Percentiles rank a stretch among this genome's conserved stretches.
Conservation (phyloP, 2,888 invertebrate genomes). For the Dynastes hyllus region DNA sequence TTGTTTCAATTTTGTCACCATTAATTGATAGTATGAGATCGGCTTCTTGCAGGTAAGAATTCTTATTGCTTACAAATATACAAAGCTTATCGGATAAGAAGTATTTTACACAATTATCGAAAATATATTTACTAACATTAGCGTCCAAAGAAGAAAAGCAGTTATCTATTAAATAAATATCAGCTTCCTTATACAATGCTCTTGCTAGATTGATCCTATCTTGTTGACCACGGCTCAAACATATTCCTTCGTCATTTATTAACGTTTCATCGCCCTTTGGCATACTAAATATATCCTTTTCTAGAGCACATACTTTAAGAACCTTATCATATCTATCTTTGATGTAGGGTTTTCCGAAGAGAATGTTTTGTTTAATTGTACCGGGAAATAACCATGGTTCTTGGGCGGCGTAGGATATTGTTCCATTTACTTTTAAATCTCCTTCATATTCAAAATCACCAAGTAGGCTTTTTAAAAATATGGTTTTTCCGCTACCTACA, state of each 20-base stretch:
- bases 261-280: slow-evolving; percentile 83
- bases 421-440: slow-evolving; percentile 70
- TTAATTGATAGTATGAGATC: slow-evolving; percentile 57
- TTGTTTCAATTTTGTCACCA: slow-evolving; percentile 48
- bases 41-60: slow-evolving; percentile 61
- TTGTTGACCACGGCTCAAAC: slow-evolving; percentile 88
- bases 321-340: slow-evolving; percentile 75
- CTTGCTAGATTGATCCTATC: slow-evolving; percentile 86
- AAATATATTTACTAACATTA: slow-evolving; percentile 81
- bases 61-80: slow-evolving; percentile 63
- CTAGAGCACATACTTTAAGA: slow-evolving; percentile 77
- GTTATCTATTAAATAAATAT: slow-evolving; percentile 86
- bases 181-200: slow-evolving; percentile 83
- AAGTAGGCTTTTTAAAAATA: slow-evolving; percentile 69
- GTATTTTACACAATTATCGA: slow-evolving; percentile 74
- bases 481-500: slow-evolving; percentile 79
- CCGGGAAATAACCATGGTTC: slow-evolving; percentile 77
- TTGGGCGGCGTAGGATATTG: slow-evolving; percentile 75
- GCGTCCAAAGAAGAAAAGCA: slow-evolving; percentile 87
- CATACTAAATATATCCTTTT: slow-evolving; percentile 81
- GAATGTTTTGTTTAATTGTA: slow-evolving; percentile 83
- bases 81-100: slow-evolving; percentile 63
- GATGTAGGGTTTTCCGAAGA: slow-evolving; percentile 80
- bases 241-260: slow-evolving; percentile 86
- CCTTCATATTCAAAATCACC: slow-evolving; percentile 70